Base-by-base conservation (phyloP, 1,140 invertebrate species). In the Brachionus sp. region DNA sequence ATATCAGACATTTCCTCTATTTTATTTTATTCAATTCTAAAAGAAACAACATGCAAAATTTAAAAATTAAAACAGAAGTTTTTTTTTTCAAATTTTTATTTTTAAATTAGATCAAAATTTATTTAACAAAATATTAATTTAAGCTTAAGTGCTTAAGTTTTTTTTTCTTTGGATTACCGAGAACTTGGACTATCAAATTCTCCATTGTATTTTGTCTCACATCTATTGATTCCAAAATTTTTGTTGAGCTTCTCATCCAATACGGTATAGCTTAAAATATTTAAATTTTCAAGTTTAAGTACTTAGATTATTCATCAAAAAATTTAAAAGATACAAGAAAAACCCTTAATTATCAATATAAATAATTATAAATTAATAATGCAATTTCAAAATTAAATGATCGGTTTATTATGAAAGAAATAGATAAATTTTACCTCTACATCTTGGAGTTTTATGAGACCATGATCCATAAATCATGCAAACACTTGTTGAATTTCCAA, bases 391-490 rank as follows among this genome's bases (percentile, higher is more conserved):
- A 29, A 29, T 29, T 29, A 29, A 29, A 29, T 29, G 29, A 29
- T 29, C 29, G 1, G 29, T 29, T 29, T 29, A 3, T 29, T 29
- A 29, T 2, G 29, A 29, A 29, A 29, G 3, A 29, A 2, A 3
- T 2, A 29, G 29, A 29, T 16, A 57, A 23, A 57, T 9, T 57
- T 75, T 75, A 46, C 70, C 19, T 75, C 46, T 75, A 13, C 70
- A 75, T 46, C 42, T 23, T 13, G 70, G 70, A 50, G 70, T 75
- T 25, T 75, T 75, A 25, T 75, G 70, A 13, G 70, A 75, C 70
- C 70, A 75, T 23, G 37, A 44, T 10, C 70, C 70, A 75, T 75
- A 44, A 25, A 75, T 46, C 70, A 75, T 75, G 25, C 70, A 75
- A 13, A 75, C 70, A 50, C 70, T 75, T 10, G 39, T 75, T 29